Percentiles rank a stretch among this genome's conserved stretches.
Conservation (phyloP, 2,888 invertebrate genomes). For the Megastigmus dorsalis region DNA sequence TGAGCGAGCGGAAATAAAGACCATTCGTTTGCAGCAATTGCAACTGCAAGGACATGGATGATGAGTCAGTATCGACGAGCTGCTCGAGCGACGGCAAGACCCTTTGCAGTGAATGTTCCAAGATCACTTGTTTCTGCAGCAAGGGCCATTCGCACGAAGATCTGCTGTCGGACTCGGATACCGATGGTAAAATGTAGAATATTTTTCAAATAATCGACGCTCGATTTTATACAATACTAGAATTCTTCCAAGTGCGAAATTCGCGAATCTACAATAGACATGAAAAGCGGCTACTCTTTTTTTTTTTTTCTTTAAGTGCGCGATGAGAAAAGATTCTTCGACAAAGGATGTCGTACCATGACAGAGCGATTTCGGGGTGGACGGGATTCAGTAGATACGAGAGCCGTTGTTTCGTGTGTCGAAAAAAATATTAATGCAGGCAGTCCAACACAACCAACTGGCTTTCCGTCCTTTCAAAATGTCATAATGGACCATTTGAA, state of each 20-base stretch:
- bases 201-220: neutral
- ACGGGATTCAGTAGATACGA: neutral
- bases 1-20: no score
- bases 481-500: neutral
- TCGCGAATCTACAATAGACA: no score
- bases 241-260: no score
- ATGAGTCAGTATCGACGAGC: neutral
- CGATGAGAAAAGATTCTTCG: neutral
- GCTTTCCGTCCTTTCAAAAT: neutral
- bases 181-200: neutral
- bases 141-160: conserved; percentile 39
- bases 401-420: neutral
- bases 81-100: conserved; percentile 12
- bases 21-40: no score
- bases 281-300: no score
- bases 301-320: neutral
- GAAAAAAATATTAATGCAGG: neutral
- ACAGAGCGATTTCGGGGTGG: conserved; percentile 1
- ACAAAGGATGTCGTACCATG: neutral
- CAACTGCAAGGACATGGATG: neutral
- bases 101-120: conserved; percentile 13
- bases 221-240: no score
- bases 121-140: conserved; percentile 44
- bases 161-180: neutral
- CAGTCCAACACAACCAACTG: neutral